These are phyloP conservation scores for Aleadryas rufinucha DNA, from an alignment of 2,113 vertebrate genomes.

Conservation along the genomic window DNA sequence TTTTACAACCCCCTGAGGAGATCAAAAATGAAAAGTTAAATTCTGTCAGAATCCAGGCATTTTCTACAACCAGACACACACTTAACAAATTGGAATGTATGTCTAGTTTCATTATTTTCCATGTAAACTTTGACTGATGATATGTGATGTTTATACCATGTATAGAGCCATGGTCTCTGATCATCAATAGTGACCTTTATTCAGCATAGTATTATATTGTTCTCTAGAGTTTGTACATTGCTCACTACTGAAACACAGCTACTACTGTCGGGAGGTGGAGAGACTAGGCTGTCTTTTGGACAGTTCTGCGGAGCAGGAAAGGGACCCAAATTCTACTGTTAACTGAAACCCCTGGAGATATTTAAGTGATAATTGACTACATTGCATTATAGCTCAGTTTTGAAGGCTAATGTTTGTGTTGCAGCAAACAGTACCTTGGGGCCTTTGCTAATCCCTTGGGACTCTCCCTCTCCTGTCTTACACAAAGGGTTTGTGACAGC, in stretches of 20 bases:
- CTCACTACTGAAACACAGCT: background rate
- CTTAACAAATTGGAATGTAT: slow-evolving; percentile 4
- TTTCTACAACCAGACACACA: slow-evolving; percentile 47
- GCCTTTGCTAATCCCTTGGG: background rate
- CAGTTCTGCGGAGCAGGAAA: background rate
- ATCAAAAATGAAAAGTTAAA: slow-evolving; percentile 32
- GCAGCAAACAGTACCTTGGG: background rate
- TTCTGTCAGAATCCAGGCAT: background rate
- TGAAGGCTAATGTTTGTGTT: background rate
- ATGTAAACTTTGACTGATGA: background rate
- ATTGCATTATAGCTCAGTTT: background rate
- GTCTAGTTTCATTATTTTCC: slow-evolving; percentile 44
- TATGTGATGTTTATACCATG: background rate
- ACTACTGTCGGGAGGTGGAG: background rate
- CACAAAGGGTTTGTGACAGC: background rate
- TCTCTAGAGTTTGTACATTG: background rate
- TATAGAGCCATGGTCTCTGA: background rate
- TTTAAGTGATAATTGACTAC: background rate
- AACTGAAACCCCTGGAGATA: background rate
- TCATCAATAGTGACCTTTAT: background rate
- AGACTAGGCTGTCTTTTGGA: background rate
- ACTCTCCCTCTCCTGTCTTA: background rate
- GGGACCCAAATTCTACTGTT: background rate
- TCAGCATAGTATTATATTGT: background rate
- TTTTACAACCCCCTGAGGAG: slow-evolving; percentile 32